These are phyloP conservation scores for Galerucella calmariensis DNA, from an alignment of 2,888 invertebrate genomes.

Conservation along the genomic window DNA sequence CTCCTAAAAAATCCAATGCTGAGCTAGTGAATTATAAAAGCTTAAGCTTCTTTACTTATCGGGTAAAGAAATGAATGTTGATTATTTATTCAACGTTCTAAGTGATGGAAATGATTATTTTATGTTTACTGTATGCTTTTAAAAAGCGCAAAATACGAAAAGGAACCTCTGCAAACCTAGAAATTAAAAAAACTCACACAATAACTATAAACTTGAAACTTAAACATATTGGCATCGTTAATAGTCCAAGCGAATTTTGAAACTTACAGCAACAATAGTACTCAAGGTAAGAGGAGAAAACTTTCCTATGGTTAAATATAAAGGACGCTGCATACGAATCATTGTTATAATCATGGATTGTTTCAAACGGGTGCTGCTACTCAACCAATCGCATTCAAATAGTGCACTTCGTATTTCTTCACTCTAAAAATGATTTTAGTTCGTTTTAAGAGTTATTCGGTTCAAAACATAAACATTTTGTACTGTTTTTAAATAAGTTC, in stretches of 20 bases:
- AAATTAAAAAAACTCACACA: conserved; percentile 29
- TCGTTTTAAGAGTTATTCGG: neutral
- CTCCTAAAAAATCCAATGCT: too few relatives aligned
- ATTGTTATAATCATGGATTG: conserved; percentile 50
- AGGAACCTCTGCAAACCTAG: conserved; percentile 48
- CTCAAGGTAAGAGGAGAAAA: conserved; percentile 48
- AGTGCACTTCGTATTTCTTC: conserved; percentile 38
- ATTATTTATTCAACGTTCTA: too few relatives aligned
- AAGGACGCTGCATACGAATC: conserved; percentile 46
- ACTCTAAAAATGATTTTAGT: conserved; percentile 40
- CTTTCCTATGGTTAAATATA: conserved; percentile 52
- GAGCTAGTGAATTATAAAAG: too few relatives aligned
- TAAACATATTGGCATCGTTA: too few relatives aligned
- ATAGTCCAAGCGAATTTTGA: neutral
- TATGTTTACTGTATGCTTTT: conserved; percentile 14
- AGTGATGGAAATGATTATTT: too few relatives aligned
- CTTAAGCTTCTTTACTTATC: too few relatives aligned
- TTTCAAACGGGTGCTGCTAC: conserved; percentile 47
- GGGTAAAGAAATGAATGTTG: too few relatives aligned
- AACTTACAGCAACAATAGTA: conserved; percentile 49
- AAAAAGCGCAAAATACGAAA: conserved; percentile 45
- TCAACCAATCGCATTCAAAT: conserved; percentile 48
- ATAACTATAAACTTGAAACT: conserved; percentile 1
- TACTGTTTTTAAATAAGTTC: too few relatives aligned
- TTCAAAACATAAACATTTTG: too few relatives aligned